Evolutionary conservation across 2,113 vertebrate genomes (phyloP), one percentile per base, ranked within the genome.

Genomic region (Hyla sarda): DNA sequence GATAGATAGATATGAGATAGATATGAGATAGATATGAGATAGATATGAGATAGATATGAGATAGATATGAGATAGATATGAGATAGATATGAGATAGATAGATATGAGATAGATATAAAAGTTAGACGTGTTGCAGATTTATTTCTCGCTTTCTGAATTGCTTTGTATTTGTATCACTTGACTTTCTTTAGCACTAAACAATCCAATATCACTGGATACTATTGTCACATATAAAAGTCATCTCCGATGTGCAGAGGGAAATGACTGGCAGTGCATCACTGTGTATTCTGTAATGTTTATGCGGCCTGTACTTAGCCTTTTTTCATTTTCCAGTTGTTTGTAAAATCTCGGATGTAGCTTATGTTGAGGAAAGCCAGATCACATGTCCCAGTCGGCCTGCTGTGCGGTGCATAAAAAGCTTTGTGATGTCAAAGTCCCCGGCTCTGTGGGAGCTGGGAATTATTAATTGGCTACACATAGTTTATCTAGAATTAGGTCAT

Each of bases 401-500:
- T 82, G 52, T 75, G 82, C 56, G 16, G 34, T 5, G 54, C 41
- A 76, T 62, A 32, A 65, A 84, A 84, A 84, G 56, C 72, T 76
- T 77, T 84, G 56, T 45, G 72, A 84, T 50, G 83, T 84, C 83
- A 76, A 65, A 77, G 25, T 32, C 41, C 71, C 82, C 23, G 9
- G 58, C 82, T 56, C 72, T 47, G 82, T 60, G 37, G 72, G 41
- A 77, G 83, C 23, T 65, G 83, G 54, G 72, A 84, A 65, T 48
- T 84, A 83, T 83, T 83, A 83, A 72, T 83, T 56, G 48, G 47
- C 65, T 41, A 71, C 82, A 73, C 65, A 82, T 71, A 54, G 41
- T 83, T 83, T 83, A 72, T 83, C 47, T 72, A 69, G 67, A 82
- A 82, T 82, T 82, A 25, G 80, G 80, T 82, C 80, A 82, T 82